Percentiles rank a stretch among this genome's conserved stretches.
These are phyloP conservation scores for Lota lota DNA, from an alignment of 2,113 vertebrate species.

Conservation along the genomic window DNA sequence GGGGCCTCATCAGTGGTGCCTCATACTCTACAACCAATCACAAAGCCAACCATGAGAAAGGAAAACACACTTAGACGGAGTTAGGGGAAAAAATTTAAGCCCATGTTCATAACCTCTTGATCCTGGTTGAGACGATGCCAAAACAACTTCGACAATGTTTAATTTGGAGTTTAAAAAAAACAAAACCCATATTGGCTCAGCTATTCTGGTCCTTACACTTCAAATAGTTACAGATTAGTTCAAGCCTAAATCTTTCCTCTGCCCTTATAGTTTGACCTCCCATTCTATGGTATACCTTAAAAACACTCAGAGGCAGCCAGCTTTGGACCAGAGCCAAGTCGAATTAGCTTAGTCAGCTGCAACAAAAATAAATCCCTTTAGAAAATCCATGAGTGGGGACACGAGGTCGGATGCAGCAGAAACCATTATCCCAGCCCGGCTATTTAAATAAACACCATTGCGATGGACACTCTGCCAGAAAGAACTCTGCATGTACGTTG, in stretches of 20 bases:
- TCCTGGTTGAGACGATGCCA: no score
- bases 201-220: no score
- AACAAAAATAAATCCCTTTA: constrained; percentile 11
- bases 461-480: constrained; percentile 54
- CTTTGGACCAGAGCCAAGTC: constrained; percentile 59
- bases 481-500: constrained; percentile 1
- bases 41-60: no score
- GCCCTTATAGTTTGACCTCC: constrained; percentile 22
- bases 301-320: constrained; percentile 15
- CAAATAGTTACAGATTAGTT: no score
- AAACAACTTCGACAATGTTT: no score
- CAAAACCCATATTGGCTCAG: no score
- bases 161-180: no score
- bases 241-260: constrained; percentile 24
- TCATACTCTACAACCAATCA: no score
- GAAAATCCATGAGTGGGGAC: constrained; percentile 21
- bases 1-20: no score
- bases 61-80: no score
- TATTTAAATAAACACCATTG: constrained; percentile 32
- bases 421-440: constrained; percentile 26
- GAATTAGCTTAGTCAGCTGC: constrained; percentile 32
- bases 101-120: no score
- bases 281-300: constrained; percentile 10
- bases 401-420: constrained; percentile 26
- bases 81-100: no score